Evolutionary conservation across 64 coral and sea anemone genomes (phyloP), one percentile per base, ranked within the genome.

Genomic region (Montipora efflorescens): DNA sequence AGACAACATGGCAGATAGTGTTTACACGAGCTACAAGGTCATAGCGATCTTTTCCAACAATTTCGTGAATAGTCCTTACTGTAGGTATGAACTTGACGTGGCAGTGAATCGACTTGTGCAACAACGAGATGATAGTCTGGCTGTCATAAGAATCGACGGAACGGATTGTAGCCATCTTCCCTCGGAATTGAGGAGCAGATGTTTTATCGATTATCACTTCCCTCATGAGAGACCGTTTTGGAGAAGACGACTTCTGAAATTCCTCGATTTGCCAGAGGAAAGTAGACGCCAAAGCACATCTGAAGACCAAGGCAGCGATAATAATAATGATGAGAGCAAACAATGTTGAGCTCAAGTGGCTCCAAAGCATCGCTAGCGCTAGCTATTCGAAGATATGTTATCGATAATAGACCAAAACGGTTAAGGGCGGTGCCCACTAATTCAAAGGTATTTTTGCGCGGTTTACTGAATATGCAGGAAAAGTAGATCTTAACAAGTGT

Each of bases 1-100:
- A 13, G 91, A 93, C 4, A 88, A 28, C 19, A 93, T 93, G 91
- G 75, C 84, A 19, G 53, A 87, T 5, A 80, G 91, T 44, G 82
- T 93, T 78, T 67, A 93, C 16, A 70, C 62, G 53, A 93, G 91
- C 91, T 20, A 76, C 19, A 93, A 93, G 58, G 83, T 88, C 82
- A 83, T 93, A 14, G 91, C 74, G 5, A 72, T 93, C 19, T 74
- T 79, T 52, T 93, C 91, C 61, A 88, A 55, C 52, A 88, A 93
- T 77, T 93, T 87, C 61, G 47, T 88, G 19, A 36, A 67, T 5
- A 93, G 91, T 72, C 71, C 79, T 43, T 80, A 67, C 62, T 93
- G 91, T 28, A 51, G 9, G 16, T 46, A 88, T 18, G 91, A 93
- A 83, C 74, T 93, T 12, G 75, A 88, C 7, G 47, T 88, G 1